phyloP scores from a whole-genome alignment of 2,113 vertebrate genomes.

The Pagrus major region DNA sequence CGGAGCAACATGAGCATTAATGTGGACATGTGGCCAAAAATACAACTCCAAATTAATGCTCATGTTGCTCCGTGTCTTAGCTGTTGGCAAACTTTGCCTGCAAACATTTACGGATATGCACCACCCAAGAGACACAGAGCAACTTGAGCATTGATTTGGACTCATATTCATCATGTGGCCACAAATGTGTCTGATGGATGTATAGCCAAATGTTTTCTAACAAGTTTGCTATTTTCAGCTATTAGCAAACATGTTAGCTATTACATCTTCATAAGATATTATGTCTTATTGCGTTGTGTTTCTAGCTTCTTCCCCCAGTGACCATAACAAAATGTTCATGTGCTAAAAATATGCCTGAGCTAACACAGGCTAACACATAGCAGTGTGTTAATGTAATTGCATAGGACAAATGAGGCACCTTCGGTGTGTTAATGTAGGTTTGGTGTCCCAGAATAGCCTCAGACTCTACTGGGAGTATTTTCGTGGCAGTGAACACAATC shows the following conservation, averaged over 20 bases:
- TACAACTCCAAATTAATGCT: background rate
- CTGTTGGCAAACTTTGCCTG: too few species aligned
- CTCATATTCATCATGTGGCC: too few species aligned
- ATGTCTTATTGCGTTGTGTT: background rate
- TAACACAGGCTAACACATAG: conserved; percentile 10
- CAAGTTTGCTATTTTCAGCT: background rate
- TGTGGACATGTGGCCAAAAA: background rate
- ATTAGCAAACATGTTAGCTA: background rate
- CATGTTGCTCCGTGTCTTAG: background rate
- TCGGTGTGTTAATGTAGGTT: conserved; percentile 42
- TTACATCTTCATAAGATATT: background rate
- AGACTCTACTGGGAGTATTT: conserved; percentile 63
- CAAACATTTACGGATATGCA: too few species aligned
- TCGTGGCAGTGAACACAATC: conserved; percentile 60
- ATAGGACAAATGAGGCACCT: conserved; percentile 64
- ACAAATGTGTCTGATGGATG: background rate
- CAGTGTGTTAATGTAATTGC: conserved; percentile 22
- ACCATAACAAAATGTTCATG: background rate
- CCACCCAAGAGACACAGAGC: too few species aligned
- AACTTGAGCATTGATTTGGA: too few species aligned
- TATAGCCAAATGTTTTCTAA: background rate
- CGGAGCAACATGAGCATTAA: too few species aligned
- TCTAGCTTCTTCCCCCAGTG: background rate
- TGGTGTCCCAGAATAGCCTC: conserved; percentile 66
- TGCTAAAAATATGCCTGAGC: background rate